Evolutionary conservation across 2,797 vertebrate genomes (phyloP).

Genomic region (Botia almorhae): DNA sequence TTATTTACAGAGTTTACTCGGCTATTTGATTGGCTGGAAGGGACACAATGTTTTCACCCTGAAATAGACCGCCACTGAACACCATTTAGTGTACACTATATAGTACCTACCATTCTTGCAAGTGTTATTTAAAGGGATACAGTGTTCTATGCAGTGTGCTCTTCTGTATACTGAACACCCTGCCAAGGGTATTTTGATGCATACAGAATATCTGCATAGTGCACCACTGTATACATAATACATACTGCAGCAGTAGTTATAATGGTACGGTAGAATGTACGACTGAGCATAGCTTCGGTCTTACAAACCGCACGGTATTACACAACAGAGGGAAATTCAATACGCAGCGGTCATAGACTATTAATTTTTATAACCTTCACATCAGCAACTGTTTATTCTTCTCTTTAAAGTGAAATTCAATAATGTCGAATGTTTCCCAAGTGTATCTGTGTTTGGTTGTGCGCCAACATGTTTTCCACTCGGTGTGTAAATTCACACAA

Average conservation of each 20-base stretch:
- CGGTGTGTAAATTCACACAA: too few relatives aligned
- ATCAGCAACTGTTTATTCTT: neutral
- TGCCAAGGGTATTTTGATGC: neutral
- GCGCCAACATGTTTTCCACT: neutral
- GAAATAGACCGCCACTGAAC: neutral
- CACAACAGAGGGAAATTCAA: neutral
- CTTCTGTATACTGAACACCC: too few relatives aligned
- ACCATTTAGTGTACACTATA: neutral
- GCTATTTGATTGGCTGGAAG: constrained; percentile 28
- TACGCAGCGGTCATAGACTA: neutral
- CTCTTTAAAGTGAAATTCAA: constrained; percentile 14
- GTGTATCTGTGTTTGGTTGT: neutral
- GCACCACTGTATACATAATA: neutral
- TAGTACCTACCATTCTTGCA: too few relatives aligned
- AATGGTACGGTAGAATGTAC: neutral
- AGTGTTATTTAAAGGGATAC: neutral
- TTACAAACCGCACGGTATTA: neutral
- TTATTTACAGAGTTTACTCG: constrained; percentile 23
- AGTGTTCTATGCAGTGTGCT: neutral
- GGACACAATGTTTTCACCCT: too few relatives aligned
- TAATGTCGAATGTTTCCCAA: neutral
- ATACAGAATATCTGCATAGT: neutral
- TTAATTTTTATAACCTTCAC: neutral
- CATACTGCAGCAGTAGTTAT: neutral
- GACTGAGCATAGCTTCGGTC: neutral